Percentiles rank a stretch among this genome's conserved stretches.
Evolutionary conservation across 1,140 invertebrate genomes (phyloP).

Genomic region (Ganaspis sp.): DNA sequence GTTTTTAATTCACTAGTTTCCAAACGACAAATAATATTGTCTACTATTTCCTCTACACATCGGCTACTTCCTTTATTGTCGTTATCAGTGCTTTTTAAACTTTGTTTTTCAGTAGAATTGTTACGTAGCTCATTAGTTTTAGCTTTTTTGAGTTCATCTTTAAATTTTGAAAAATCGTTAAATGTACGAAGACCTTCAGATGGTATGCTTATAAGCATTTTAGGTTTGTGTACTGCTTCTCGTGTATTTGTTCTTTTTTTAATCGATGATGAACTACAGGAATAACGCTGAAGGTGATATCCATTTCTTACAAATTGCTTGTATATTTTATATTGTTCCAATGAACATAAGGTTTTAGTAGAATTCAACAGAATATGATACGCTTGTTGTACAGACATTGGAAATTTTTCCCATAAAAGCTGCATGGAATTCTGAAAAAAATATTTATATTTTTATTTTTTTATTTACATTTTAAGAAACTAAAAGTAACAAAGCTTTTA

Average conservation of each 20-base stretch:
- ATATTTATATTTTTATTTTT: slow-evolving; percentile 36
- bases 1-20: not conserved
- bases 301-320: slow-evolving; percentile 79
- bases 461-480: slow-evolving; percentile 31
- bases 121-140: slow-evolving; percentile 30
- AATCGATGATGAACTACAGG: too few relatives aligned
- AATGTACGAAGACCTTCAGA: slow-evolving; percentile 54
- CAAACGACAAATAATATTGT: slow-evolving; percentile 31
- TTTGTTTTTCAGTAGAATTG: slow-evolving; percentile 21
- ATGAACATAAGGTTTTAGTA: slow-evolving; percentile 70
- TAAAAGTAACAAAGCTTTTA: too few relatives aligned
- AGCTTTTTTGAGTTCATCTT: slow-evolving; percentile 38
- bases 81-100: slow-evolving; percentile 33
- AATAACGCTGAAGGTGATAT: slow-evolving; percentile 73
- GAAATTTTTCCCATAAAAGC: slow-evolving; percentile 76
- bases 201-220: slow-evolving; percentile 70
- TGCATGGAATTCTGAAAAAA: slow-evolving; percentile 77
- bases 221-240: slow-evolving; percentile 46
- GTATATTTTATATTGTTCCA: slow-evolving; percentile 80
- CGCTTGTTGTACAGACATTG: slow-evolving; percentile 80
- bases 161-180: slow-evolving; percentile 30
- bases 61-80: slow-evolving; percentile 34
- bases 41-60: slow-evolving; percentile 20
- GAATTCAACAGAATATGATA: slow-evolving; percentile 77
- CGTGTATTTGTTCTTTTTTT: slow-evolving; percentile 49